A percentile compares a stretch with the other conserved stretches of the same genome.
These are phyloP conservation scores for Rostratula benghalensis DNA, from an alignment of 2,113 vertebrate species.

Conservation along the genomic window DNA sequence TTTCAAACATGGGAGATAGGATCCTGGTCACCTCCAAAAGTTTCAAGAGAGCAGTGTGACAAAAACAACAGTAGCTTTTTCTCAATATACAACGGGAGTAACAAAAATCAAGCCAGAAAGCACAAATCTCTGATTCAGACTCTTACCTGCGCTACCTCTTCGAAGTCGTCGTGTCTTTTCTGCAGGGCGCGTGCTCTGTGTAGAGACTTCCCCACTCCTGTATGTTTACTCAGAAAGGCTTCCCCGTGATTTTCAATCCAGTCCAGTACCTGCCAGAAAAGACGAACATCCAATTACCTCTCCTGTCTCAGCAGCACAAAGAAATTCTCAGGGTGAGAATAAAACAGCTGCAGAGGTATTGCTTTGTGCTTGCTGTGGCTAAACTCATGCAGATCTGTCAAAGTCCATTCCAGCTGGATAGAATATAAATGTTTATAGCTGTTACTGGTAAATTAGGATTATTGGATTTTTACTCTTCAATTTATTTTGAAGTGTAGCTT, in stretches of 20 bases:
- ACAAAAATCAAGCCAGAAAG: background rate
- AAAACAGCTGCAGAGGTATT: background rate
- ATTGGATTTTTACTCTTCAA: conserved; percentile 23
- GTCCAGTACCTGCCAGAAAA: conserved; percentile 86
- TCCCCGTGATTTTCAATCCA: conserved; percentile 99
- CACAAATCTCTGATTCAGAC: background rate
- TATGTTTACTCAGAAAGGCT: conserved; percentile 96
- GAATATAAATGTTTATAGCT: background rate
- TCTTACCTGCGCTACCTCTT: conserved; percentile 96
- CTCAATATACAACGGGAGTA: background rate
- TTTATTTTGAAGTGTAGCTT: conserved; percentile 21
- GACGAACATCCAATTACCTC: conserved; percentile 55
- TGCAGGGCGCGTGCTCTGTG: conserved; percentile 93
- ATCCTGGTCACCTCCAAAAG: background rate
- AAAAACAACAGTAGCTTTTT: background rate
- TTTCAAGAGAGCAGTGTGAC: background rate
- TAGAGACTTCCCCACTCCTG: conserved; percentile 92
- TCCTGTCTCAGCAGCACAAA: background rate
- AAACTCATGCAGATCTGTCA: background rate
- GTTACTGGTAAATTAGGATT: background rate
- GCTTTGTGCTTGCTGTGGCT: background rate
- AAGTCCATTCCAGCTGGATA: background rate
- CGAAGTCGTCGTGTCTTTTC: conserved; percentile 96
- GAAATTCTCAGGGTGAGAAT: background rate
- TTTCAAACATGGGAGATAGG: background rate